Percentiles rank a stretch among this genome's conserved stretches.
Conservation (phyloP, 1,140 invertebrate species). For the Drosophila melanica region DNA sequence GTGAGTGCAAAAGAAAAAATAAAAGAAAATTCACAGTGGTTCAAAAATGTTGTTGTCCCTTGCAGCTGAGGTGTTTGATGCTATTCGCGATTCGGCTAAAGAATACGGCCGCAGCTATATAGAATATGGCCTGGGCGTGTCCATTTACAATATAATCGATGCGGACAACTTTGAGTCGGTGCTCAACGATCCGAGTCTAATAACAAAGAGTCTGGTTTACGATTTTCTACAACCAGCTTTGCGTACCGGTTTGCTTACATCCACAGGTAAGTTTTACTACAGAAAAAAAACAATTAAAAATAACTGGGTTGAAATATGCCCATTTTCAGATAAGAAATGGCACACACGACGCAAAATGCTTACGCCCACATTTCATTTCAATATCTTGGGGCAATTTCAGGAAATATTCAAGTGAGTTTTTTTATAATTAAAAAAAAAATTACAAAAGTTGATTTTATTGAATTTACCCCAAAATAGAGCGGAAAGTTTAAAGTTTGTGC, state of each 20-base stretch:
- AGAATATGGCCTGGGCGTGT: constrained; percentile 43
- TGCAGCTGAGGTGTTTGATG: constrained; percentile 42
- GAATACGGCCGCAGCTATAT: constrained; percentile 42
- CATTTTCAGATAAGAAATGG: constrained; percentile 88
- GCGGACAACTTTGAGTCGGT: constrained; percentile 62
- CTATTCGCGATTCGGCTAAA: constrained; percentile 18
- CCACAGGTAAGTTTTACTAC: constrained; percentile 84
- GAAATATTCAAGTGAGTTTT: constrained; percentile 87
- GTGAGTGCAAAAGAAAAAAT: constrained; percentile 8
- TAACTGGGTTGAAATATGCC: neutral
- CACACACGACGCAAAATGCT: constrained; percentile 90
- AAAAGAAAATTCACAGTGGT: neutral
- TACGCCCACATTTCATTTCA: constrained; percentile 95
- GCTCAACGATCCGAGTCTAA: constrained; percentile 64
- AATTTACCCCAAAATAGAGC: constrained; percentile 45
- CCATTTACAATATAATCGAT: constrained; percentile 69
- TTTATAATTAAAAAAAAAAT: neutral
- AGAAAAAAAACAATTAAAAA: neutral
- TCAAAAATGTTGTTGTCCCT: neutral
- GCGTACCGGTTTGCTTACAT: constrained; percentile 87
- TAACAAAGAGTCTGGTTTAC: constrained; percentile 72
- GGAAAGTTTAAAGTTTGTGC: constrained; percentile 81
- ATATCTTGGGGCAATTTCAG: constrained; percentile 91
- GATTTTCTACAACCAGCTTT: constrained; percentile 88
- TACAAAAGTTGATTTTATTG: neutral